Conservation (phyloP, 2,888 invertebrate genomes). For the Escarpia spicata region DNA sequence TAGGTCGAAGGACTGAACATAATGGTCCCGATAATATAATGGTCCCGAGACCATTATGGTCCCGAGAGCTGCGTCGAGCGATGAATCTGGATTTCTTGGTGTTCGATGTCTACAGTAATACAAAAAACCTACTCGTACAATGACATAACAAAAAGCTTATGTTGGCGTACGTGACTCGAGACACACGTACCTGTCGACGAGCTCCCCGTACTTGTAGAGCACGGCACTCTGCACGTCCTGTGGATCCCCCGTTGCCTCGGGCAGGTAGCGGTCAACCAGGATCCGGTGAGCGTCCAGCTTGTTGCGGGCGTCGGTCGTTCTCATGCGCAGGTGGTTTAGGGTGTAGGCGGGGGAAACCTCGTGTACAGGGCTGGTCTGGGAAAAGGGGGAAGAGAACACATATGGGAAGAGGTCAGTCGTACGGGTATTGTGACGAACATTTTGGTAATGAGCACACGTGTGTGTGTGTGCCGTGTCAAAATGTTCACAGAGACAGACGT, state of each 20-base stretch:
- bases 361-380: not conserved
- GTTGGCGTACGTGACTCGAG: not conserved
- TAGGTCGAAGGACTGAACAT: too few relatives aligned
- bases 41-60: too few relatives aligned
- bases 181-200: conserved; percentile 39
- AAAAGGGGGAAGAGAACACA: not conserved
- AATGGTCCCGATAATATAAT: too few relatives aligned
- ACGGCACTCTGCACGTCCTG: conserved; percentile 42
- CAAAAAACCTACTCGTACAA: too few relatives aligned
- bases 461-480: not conserved
- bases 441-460: not conserved
- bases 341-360: not conserved
- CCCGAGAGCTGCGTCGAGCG: too few relatives aligned
- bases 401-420: not conserved
- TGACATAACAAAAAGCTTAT: too few relatives aligned
- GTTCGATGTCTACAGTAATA: too few relatives aligned
- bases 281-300: conserved; percentile 37
- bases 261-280: conserved; percentile 45
- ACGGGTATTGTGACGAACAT: not conserved
- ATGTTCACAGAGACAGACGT: not conserved
- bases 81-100: too few relatives aligned
- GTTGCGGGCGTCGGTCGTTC: conserved; percentile 38
- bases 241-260: conserved; percentile 39
- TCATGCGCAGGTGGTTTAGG: conserved; percentile 32
- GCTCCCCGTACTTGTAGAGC: conserved; percentile 41